Base-by-base conservation (phyloP, 2,888 invertebrate genomes). In the Eupithecia tripunctaria region DNA sequence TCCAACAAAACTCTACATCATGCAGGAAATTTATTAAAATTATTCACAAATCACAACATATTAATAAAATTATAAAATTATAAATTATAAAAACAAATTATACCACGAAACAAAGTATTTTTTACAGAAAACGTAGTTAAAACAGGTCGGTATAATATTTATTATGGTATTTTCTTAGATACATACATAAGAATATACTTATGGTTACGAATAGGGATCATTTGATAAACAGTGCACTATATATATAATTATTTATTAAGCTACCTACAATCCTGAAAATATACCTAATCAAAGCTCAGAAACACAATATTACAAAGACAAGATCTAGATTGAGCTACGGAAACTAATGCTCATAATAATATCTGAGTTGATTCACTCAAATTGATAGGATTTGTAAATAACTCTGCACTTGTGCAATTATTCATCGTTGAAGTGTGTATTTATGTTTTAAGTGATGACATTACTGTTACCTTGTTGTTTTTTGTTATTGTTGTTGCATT, bases 331-430 rank as follows among this genome's bases (percentile, higher is more conserved):
- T 41, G 38, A 15, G 29, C 47, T 71, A 69, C 63, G 66, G 72
- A 71, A 72, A 47, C 66, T 71, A 68, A 66, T 71, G 71, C 51
- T 47, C 21, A 67, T 68, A 71, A 72, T 72, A 63, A 69, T 66
- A n/a, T 63, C 67, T 41, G 5, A n/a, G 36, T 63, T n/a, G 36
- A 18, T 36, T 32, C 36, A 63, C 63, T 63, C 63, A 63, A n/a
- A 43, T 43, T 5, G 18, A 43, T 6, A 6, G 18, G 18, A 43
- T 18, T 18, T 43, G 18, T 43, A 43, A 43, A 18, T 18, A 43
- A 18, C 43, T 36, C 38, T 38, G 38, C 12, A 2, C 7, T 38
- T 38, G 38, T 38, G 38, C 38, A 38, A 38, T 12, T 38, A 38
- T 10, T 10, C 38, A 38, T 12, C 2, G 38, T 38, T 38, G 38